Evolutionary conservation across 2,113 vertebrate genomes (phyloP), one percentile per base, ranked within the genome.

Genomic region (Tonatia bakeri): DNA sequence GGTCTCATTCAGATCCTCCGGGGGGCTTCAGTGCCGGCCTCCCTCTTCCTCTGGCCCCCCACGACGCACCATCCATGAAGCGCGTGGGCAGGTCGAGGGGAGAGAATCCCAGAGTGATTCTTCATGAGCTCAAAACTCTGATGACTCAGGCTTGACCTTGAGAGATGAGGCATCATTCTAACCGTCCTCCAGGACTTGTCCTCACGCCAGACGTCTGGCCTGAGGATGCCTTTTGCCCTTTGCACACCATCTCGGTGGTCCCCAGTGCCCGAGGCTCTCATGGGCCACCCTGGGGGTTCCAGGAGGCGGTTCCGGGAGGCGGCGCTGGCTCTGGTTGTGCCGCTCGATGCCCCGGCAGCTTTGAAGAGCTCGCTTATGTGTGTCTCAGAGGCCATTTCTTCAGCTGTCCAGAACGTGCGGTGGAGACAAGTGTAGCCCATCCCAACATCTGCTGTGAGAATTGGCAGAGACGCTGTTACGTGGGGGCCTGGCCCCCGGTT

Each of bases 391-490:
- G 24, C 61, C 43, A 36, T 38, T 38, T 56, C 67, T 59, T n/a
- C 17, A 61, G 7, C 70, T 47, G 0, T 8, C 40, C 33, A 47
- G 12, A 7, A 45, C 69, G 56, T n/a, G 0, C 4, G 1, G 10
- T 14, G 38, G 9, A 7, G 59, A 43, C 36, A 33, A 8, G 24
- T 4, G 15, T 24, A 2, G 40, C 54, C 2, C 8, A 2, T 26
- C 38, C 43, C 0, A 0, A 2, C 1, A 4, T n/a, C 86, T 33
- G 43, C 38, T 12, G 1, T 12, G 54, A 43, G 38, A 3, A 11
- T 20, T n/a, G 22, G 45, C 22, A 26, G 33, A 28, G 50, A 17
- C 3, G 24, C 10, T 7, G 54, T 3, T 19, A 26, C 26, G 26
- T 33, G 4, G 7, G 56, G 45, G 24, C 54, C 33, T 19, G 67